Base-by-base conservation (phyloP, 2,888 invertebrate species). In the Lottia scabra region DNA sequence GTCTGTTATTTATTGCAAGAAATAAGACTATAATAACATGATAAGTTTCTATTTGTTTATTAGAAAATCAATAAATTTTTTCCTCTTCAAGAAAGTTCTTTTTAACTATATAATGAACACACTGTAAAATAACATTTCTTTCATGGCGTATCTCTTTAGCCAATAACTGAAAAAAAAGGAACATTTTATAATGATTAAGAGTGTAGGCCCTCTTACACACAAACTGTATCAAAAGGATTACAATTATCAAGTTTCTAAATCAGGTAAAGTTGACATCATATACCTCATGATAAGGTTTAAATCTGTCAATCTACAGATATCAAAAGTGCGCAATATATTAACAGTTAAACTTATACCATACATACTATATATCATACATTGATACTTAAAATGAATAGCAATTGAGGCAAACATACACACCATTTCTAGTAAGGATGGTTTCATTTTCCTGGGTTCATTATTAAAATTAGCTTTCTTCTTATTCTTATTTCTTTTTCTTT, bases 41-140 rank as follows among this genome's bases (percentile, higher is more conserved):
- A n/a, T n/a, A n/a, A 38, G 38, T 38, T 38, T 38, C 1, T 8
- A 5, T 38, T 38, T 38, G 38, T 38, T 38, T 38, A 38, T 38
- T 38, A 5, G 38, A 38, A 38, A 8, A 6, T 8, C 8, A 38
- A 8, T 38, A 38, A 38, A 10, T 8, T 8, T 38, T 38, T 56
- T 48, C 62, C 26, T 73, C 67, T 16, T 70, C 92, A 90, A 96
- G 95, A 89, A 93, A 96, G 82, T 95, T 93, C 82, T 94, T 94
- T 78, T 93, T 92, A 44, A 94, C 93, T 67, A 96, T 93, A 90
- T 93, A 93, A 80, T 94, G 93, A 46, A 97, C 93, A 90, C 96
- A 97, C 88, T 97, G 97, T 44, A 96, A 91, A 67, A 97, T 91
- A 65, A 95, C 91, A 90, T 97, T 97, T 69, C 97, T 91, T 90